Conservation (phyloP, 2,888 invertebrate genomes). For the Noctua pronuba region DNA sequence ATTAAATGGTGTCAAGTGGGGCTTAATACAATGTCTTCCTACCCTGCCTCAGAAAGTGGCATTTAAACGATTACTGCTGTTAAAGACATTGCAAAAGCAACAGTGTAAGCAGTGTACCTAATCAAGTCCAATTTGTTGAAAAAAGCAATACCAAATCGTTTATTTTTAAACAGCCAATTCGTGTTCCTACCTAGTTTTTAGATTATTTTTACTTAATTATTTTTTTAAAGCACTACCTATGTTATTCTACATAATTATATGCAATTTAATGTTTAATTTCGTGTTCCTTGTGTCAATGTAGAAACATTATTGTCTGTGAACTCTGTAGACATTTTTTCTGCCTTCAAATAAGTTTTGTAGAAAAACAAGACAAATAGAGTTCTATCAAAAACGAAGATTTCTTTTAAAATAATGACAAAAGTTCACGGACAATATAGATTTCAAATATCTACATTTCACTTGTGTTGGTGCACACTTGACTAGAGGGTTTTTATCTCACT, state of each 20-base stretch:
- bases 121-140: not conserved
- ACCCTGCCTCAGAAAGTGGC: not conserved
- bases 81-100: constrained; percentile 1
- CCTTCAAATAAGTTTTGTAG: not conserved
- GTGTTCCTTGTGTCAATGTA: constrained; percentile 18
- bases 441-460: constrained; percentile 8
- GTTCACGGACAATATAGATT: not conserved
- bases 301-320: constrained; percentile 11
- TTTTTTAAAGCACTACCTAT: constrained; percentile 30
- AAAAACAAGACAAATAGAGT: not conserved
- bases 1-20: not conserved
- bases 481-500: constrained; percentile 45
- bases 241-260: constrained; percentile 24
- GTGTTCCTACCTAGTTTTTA: constrained; percentile 59
- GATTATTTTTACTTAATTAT: constrained; percentile 64
- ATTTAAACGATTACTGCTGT: constrained; percentile 19
- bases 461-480: not conserved
- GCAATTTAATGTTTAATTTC: constrained; percentile 47
- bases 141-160: constrained; percentile 26
- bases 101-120: not conserved
- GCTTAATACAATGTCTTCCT: not conserved
- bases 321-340: not conserved
- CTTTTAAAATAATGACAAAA: not conserved
- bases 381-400: not conserved
- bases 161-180: constrained; percentile 26